Conservation (phyloP, 30 jellyfish, hydroid and myxozoan species). For the Pelagia noctiluca region DNA sequence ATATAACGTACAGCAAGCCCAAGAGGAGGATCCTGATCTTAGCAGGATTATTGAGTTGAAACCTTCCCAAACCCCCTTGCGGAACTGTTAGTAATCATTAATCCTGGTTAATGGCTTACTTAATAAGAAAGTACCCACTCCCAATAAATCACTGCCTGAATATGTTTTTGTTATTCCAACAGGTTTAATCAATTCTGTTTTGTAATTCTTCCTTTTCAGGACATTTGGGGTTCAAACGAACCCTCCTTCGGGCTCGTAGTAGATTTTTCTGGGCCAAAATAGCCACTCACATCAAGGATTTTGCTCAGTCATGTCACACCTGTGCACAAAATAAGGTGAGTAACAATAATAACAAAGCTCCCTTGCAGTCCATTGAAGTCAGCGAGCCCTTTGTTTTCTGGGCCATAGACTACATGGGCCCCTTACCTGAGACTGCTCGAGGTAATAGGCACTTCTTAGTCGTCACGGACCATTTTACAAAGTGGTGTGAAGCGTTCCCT, state of each 20-base stretch:
- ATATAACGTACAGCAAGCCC: too few species aligned
- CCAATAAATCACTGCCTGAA: slow-evolving; percentile 12
- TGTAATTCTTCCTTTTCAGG: slow-evolving; percentile 52
- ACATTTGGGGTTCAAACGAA: slow-evolving; percentile 54
- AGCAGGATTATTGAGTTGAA: slow-evolving; percentile 1
- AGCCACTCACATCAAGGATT: too few species aligned
- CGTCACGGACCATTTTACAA: too few species aligned
- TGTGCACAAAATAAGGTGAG: too few species aligned
- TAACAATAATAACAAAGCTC: too few species aligned
- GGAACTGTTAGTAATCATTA: slow-evolving; percentile 40
- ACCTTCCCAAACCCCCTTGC: slow-evolving; percentile 3
- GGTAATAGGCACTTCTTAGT: too few species aligned
- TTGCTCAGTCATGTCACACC: too few species aligned
- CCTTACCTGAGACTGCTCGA: too few species aligned
- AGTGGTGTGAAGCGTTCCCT: too few species aligned
- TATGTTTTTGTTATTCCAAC: slow-evolving; percentile 43
- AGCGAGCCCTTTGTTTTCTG: too few species aligned
- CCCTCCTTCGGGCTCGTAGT: slow-evolving; percentile 29
- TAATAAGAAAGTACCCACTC: neutral
- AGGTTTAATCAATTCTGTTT: slow-evolving; percentile 50
- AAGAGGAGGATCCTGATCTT: neutral
- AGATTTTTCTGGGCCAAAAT: slow-evolving; percentile 65
- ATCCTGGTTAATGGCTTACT: slow-evolving; percentile 21
- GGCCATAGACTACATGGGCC: too few species aligned
- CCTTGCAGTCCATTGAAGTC: too few species aligned